Percentiles rank a stretch among this genome's conserved stretches.
Conservation (phyloP, 2,797 vertebrate species). For the Hoplostethus atlanticus region DNA sequence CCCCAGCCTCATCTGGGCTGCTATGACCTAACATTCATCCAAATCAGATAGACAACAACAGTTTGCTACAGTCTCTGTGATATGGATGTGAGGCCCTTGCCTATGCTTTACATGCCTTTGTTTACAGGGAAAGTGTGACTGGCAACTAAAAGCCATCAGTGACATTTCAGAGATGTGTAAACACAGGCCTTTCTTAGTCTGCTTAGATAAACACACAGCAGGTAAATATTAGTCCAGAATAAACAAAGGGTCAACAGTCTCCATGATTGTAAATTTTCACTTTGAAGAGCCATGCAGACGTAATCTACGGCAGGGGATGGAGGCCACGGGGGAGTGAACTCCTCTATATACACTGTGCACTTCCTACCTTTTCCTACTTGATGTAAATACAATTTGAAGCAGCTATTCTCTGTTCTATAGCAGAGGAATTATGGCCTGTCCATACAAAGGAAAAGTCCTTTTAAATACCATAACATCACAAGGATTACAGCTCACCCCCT, state of each 20-base stretch:
- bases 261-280: constrained; percentile 37
- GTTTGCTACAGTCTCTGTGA: not conserved
- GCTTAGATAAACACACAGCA: constrained; percentile 49
- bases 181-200: constrained; percentile 22
- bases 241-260: constrained; percentile 47
- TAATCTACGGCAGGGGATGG: constrained; percentile 32
- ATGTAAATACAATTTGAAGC: constrained; percentile 60
- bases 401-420: constrained; percentile 30
- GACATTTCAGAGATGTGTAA: constrained; percentile 24
- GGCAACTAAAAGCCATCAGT: constrained; percentile 29
- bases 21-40: constrained; percentile 3
- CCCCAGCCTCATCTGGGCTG: constrained; percentile 36
- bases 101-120: constrained; percentile 1
- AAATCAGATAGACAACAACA: constrained; percentile 13
- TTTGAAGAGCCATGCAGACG: constrained; percentile 23
- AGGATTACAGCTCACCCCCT: constrained; percentile 51
- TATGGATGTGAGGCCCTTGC: not conserved
- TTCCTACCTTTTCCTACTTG: constrained; percentile 33
- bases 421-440: constrained; percentile 25
- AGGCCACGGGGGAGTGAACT: constrained; percentile 32
- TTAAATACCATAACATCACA: constrained; percentile 56
- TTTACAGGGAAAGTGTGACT: constrained; percentile 30
- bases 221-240: constrained; percentile 53
- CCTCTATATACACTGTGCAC: not conserved
- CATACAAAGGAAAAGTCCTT: constrained; percentile 45